Evolutionary conservation across 2,888 invertebrate species (phyloP), one percentile per base, ranked within the genome.

Genomic region (Drosophila lutescens): DNA sequence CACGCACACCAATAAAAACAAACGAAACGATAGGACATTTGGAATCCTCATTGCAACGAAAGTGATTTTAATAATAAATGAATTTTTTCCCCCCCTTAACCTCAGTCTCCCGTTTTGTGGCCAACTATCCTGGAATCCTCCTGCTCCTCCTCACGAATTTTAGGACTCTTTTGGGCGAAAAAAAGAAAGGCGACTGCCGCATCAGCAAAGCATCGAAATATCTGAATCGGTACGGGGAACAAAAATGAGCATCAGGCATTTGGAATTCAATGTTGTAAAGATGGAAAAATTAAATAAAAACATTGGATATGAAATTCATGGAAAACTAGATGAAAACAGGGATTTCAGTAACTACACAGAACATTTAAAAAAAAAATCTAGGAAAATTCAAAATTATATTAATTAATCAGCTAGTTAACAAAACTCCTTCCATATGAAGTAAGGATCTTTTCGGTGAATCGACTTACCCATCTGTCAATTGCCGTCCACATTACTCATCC

Each of bases 11-110:
- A 78, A 89, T 84, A 84, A 82, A 88, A 77, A 76, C 72, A 76
- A 80, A 78, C 78, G 86, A 86, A 88, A 83, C 86, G 88, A 88
- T 80, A 65, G 74, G 74, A 81, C 86, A 89, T 88, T 90, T 81
- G 88, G 85, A 91, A 91, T 88, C 90, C 91, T 90, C 91, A 84
- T 87, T 90, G 90, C 90, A 91, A 91, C 91, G 91, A 90, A 91
- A 91, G 91, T 91, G 91, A 91, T 91, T 91, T 91, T 91, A 91
- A 91, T 91, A 91, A 91, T 90, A 88, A 90, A 91, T 91, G 88
- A 91, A 89, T 76, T 87, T 74, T 84, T 86, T 80, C 10, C 38
- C 30, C 9, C 36, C 61, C 61, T 40, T 62, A 62, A 62, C 61
- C 61, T 46, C 63, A 40, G 46, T 32, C 20, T 32, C 20, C 58